phyloP scores from a whole-genome alignment of 2,797 vertebrate genomes.

The Propithecus perrieri region DNA sequence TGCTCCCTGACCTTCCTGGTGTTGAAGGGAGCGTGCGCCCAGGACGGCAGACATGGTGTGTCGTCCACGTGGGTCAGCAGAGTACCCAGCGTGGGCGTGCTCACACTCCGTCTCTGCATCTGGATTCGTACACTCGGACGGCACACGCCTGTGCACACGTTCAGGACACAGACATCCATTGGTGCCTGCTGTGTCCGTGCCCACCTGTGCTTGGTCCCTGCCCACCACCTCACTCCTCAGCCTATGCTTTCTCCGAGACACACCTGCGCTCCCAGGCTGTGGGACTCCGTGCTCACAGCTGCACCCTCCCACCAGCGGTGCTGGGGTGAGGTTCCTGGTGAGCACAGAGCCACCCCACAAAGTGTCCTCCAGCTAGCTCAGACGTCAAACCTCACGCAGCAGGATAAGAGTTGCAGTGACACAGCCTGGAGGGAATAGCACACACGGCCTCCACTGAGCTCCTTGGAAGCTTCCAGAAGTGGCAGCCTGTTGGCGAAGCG shows the following conservation, averaged over 20 bases:
- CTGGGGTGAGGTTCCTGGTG: too few species aligned
- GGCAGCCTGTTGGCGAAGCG: too few species aligned
- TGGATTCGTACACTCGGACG: background rate
- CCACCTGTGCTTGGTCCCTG: background rate
- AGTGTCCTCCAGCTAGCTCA: background rate
- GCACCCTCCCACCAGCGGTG: background rate
- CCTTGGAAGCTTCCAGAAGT: background rate
- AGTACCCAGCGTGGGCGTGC: background rate
- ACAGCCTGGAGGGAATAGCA: background rate
- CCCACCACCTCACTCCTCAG: background rate
- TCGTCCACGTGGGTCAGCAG: too few species aligned
- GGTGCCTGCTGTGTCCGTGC: background rate
- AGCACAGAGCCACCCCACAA: background rate
- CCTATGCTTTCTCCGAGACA: background rate
- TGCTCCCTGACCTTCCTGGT: fast-evolving
- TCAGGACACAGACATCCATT: background rate
- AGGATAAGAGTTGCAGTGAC: background rate
- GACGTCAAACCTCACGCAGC: too few species aligned
- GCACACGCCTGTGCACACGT: background rate
- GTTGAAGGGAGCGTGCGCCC: background rate
- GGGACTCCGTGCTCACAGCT: background rate
- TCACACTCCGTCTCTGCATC: background rate
- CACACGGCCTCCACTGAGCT: background rate
- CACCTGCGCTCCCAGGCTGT: background rate
- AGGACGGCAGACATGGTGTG: background rate